phyloP scores from a whole-genome alignment of 1,140 invertebrate species.

The Aleiodes sp. region DNA sequence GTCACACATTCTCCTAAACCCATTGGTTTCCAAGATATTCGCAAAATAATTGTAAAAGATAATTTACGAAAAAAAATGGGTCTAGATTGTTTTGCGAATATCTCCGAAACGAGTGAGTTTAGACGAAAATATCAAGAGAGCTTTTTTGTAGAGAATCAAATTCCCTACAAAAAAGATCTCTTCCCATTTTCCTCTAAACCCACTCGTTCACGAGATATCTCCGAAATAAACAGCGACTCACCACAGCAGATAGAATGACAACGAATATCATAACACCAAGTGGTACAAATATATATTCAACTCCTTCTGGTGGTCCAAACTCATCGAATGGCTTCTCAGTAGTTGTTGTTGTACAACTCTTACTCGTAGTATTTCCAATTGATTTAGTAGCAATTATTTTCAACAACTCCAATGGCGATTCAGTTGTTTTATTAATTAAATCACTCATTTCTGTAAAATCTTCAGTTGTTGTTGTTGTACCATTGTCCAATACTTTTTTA shows the following conservation, averaged over 20 bases:
- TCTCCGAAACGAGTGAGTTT: no score
- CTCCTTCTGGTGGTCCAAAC: constrained; percentile 61
- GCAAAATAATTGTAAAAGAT: no score
- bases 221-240: no score
- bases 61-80: no score
- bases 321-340: constrained; percentile 58
- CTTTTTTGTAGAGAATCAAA: no score
- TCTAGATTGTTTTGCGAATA: no score
- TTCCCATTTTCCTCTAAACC: no score
- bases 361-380: constrained; percentile 5
- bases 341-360: constrained; percentile 39
- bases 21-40: no score
- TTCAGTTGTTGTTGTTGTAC: constrained; percentile 22
- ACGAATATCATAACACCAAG: constrained; percentile 64
- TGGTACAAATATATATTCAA: constrained; percentile 65
- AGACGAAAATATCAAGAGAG: no score
- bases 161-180: no score
- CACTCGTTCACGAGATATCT: constrained; percentile 25
- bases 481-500: constrained; percentile 29
- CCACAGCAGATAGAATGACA: constrained; percentile 62
- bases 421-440: constrained; percentile 21
- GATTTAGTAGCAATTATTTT: constrained; percentile 22
- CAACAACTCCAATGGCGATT: constrained; percentile 8
- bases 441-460: constrained; percentile 18
- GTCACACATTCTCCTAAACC: no score